Conservation (phyloP, 1,140 invertebrate species). For the Littorina saxatilis region DNA sequence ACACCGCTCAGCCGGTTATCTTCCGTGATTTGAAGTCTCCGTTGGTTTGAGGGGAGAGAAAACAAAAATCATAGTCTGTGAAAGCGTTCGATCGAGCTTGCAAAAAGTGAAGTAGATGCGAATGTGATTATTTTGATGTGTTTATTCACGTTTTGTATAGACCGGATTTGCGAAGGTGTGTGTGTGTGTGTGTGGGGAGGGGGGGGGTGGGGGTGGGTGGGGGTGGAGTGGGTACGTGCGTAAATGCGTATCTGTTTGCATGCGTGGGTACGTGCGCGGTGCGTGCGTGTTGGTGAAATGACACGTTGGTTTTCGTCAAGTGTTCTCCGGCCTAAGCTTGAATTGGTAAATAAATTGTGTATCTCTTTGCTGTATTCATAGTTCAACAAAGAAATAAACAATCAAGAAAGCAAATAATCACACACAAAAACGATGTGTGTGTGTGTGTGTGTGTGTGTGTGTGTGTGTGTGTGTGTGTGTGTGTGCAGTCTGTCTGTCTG, state of each 20-base stretch:
- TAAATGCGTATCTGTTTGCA: neutral
- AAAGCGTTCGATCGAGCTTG: no score
- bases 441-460: neutral
- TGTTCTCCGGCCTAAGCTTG: no score
- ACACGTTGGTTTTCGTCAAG: no score
- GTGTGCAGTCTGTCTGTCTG: neutral
- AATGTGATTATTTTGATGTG: no score
- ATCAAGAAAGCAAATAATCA: neutral
- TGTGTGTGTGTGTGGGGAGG: neutral
- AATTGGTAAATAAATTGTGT: no score
- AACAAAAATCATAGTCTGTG: no score
- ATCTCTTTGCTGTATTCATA: no score
- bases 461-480: slow-evolving; percentile 21
- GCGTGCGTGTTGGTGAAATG: neutral
- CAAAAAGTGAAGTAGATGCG: no score
- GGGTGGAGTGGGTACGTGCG: neutral
- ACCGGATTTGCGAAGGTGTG: neutral
- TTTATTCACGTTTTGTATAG: neutral
- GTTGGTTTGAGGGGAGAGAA: no score
- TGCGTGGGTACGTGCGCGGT: neutral
- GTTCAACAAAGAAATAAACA: neutral
- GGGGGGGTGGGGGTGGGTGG: neutral
- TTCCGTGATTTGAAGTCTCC: no score
- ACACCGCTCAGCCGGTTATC: no score
- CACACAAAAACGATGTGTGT: neutral